Evolutionary conservation across 2,888 invertebrate species (phyloP), one percentile per base, ranked within the genome.

Genomic region (Campoplex nolae): DNA sequence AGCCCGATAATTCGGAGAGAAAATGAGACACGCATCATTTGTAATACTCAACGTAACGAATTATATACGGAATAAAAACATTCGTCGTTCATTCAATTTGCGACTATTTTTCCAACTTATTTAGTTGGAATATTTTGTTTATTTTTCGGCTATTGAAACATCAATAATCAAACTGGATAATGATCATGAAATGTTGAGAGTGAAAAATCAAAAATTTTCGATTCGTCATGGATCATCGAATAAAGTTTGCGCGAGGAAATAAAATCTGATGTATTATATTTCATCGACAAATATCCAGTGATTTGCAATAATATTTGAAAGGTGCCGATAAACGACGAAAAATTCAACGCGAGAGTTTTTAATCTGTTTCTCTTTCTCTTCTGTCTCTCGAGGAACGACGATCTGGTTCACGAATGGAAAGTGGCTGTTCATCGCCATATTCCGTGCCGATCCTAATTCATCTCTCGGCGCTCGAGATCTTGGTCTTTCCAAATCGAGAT

Each of bases 381-480:
- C 35, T 18, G 18, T 74, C 77, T 81, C 80, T 74, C 73, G 81
- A 23, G 45, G 45, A 71, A 75, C 82, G 76, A 75, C 83, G 88
- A 91, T 90, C 91, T 90, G 91, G 90, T 89, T 91, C 90, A 91
- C 90, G 89, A 82, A 91, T 90, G 90, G 91, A 91, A 90, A 91
- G 91, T 91, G 89, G 83, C 85, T 23, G 28, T 51, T 45, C 45
- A 80, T 28, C 77, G 67, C 65, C 81, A 70, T 70, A 67, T 81
- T 70, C 84, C 81, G 70, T 78, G 81, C 65, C 87, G 85, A 90
- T 91, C 89, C 90, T 89, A 89, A 90, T 90, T 90, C 88, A 84
- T 84, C 83, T 76, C 77, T 87, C 74, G 67, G 65, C 28, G 70
- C 42, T 58, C 77, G 80, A 80, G 83, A 88, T 87, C 87, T 85